Evolutionary conservation across 1,140 invertebrate species (phyloP).

Genomic region (Paraescarpia echinospica): DNA sequence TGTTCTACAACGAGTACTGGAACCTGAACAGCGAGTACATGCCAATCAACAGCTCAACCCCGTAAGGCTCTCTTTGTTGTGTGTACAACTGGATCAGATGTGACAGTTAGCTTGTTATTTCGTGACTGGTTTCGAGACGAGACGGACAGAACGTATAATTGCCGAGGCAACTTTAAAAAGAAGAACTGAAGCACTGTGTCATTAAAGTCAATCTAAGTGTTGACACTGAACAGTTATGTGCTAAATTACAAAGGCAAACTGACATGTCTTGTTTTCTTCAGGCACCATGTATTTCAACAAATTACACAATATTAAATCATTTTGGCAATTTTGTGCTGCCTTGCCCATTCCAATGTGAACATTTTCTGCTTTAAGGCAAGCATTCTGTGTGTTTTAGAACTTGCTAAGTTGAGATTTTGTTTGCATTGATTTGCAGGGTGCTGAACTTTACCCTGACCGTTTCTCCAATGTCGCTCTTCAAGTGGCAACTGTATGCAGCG

Average conservation of each 20-base stretch:
- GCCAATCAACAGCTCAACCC: conserved; percentile 85
- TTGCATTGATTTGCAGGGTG: conserved; percentile 41
- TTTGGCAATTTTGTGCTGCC: background rate
- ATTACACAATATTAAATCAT: background rate
- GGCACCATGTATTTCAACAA: background rate
- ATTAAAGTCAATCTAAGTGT: background rate
- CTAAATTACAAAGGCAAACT: too few species aligned
- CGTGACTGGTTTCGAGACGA: background rate
- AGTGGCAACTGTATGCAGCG: conserved; percentile 94
- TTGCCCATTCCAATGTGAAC: background rate
- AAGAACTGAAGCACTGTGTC: background rate
- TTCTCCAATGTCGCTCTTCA: conserved; percentile 91
- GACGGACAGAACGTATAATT: background rate
- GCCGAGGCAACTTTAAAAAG: background rate
- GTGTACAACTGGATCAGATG: background rate
- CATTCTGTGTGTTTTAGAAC: background rate
- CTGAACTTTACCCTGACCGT: conserved; percentile 77
- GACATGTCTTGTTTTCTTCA: too few species aligned
- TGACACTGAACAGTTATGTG: background rate
- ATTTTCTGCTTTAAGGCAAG: background rate
- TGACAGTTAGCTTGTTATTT: background rate
- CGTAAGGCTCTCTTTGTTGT: conserved; percentile 57
- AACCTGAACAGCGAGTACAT: conserved; percentile 95
- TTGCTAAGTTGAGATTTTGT: conserved; percentile 9
- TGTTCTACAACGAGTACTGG: conserved; percentile 99